These are phyloP conservation scores for Sciaenops ocellatus DNA, from an alignment of 2,797 vertebrate genomes.

Conservation along the genomic window DNA sequence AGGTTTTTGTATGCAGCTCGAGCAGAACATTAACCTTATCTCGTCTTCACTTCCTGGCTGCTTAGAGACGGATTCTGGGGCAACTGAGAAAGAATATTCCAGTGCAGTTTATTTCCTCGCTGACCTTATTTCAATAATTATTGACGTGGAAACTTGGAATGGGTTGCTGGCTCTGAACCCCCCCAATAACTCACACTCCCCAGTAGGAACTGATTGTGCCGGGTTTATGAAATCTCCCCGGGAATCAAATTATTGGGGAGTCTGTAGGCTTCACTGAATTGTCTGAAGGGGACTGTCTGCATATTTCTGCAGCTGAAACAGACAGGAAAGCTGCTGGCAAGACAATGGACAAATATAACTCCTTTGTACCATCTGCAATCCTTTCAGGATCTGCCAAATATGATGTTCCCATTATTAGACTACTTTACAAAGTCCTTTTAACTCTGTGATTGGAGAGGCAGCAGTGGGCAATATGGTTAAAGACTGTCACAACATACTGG, in stretches of 20 bases:
- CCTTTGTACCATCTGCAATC: constrained; percentile 59
- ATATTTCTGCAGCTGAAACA: constrained; percentile 49
- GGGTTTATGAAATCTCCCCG: constrained; percentile 51
- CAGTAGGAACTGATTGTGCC: constrained; percentile 31
- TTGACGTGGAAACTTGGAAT: constrained; percentile 58
- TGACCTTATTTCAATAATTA: constrained; percentile 69
- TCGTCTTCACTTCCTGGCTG: constrained; percentile 25
- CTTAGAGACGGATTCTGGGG: constrained; percentile 23
- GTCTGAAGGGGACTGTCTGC: constrained; percentile 50
- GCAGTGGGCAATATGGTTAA: constrained; percentile 1
- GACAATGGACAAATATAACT: constrained; percentile 61
- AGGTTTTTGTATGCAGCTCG: constrained; percentile 37
- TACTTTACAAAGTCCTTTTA: constrained; percentile 36
- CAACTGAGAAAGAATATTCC: constrained; percentile 42
- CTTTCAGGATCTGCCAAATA: constrained; percentile 49
- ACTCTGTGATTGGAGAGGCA: constrained; percentile 3
- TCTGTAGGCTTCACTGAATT: constrained; percentile 34
- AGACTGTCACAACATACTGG: constrained; percentile 20
- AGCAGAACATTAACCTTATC: constrained; percentile 60
- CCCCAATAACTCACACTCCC: not conserved
- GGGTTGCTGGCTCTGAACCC: constrained; percentile 30
- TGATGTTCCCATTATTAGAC: constrained; percentile 48
- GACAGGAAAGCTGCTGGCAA: constrained; percentile 55
- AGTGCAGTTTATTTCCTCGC: constrained; percentile 51
- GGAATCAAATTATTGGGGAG: constrained; percentile 59